Conservation (phyloP, 2,113 vertebrate genomes). For the Coturnix japonica region DNA sequence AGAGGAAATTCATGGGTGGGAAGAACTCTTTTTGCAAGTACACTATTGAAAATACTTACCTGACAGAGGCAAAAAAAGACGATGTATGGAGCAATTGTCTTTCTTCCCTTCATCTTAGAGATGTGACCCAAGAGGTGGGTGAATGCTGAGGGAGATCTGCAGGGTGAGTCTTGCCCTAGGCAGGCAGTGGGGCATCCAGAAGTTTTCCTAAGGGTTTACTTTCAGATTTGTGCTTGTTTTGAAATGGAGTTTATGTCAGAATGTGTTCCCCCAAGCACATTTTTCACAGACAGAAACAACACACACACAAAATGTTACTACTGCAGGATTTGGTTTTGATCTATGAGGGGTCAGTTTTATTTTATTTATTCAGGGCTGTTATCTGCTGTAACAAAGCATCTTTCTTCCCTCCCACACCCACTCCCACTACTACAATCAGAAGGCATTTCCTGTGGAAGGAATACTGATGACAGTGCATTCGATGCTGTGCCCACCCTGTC, state of each 20-base stretch:
- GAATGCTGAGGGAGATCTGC: neutral
- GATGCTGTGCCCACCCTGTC: neutral
- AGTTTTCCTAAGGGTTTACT: slow-evolving; percentile 18
- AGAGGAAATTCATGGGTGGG: neutral
- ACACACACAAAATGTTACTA: neutral
- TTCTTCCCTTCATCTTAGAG: neutral
- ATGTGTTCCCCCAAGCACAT: neutral
- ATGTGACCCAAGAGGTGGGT: neutral
- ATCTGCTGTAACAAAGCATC: neutral
- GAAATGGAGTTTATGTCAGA: slow-evolving; percentile 6
- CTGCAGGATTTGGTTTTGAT: neutral
- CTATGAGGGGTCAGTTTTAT: neutral
- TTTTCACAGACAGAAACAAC: neutral
- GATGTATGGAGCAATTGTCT: neutral
- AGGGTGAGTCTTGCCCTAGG: neutral
- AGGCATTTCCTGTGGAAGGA: neutral
- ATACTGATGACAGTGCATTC: neutral
- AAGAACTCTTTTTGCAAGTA: neutral
- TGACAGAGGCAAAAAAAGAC: neutral
- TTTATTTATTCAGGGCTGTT: neutral
- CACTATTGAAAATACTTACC: neutral
- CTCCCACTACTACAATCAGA: neutral
- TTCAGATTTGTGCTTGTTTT: slow-evolving; percentile 1
- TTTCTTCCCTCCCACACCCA: neutral
- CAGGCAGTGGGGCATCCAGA: neutral